Conservation (phyloP, 1,140 invertebrate species). For the Rhynchophorus ferrugineus region DNA sequence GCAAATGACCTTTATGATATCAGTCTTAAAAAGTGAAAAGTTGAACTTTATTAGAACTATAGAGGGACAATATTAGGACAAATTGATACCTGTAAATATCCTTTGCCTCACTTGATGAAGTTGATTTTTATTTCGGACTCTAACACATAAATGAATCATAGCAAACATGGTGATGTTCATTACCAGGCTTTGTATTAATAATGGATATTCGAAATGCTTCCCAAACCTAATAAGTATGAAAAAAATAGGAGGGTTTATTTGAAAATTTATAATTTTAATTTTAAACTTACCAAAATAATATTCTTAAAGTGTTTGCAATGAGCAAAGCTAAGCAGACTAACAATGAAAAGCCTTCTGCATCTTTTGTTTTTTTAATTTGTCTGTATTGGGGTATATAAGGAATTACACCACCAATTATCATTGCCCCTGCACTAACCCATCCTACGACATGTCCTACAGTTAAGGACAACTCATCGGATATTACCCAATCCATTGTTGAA, state of each 20-base stretch:
- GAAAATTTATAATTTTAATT: neutral
- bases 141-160: constrained; percentile 92
- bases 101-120: constrained; percentile 67
- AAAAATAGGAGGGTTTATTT: neutral
- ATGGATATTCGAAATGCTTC: constrained; percentile 87
- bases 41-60: constrained; percentile 4
- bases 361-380: constrained; percentile 82
- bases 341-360: constrained; percentile 92
- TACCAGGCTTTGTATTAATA: constrained; percentile 92
- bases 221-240: constrained; percentile 80
- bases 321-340: constrained; percentile 93
- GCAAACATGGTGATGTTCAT: constrained; percentile 96
- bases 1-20: constrained; percentile 6
- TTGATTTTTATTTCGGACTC: constrained; percentile 75
- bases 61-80: constrained; percentile 5
- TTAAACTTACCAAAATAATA: constrained; percentile 87
- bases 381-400: constrained; percentile 88
- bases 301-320: constrained; percentile 92
- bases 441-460: constrained; percentile 58
- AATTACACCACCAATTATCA: constrained; percentile 87
- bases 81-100: constrained; percentile 72
- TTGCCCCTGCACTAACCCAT: constrained; percentile 65
- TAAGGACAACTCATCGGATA: constrained; percentile 58
- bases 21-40: constrained; percentile 6
- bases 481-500: constrained; percentile 58